Evolutionary conservation across 1,140 invertebrate species (phyloP).

Genomic region (Calliopsis andreniformis): DNA sequence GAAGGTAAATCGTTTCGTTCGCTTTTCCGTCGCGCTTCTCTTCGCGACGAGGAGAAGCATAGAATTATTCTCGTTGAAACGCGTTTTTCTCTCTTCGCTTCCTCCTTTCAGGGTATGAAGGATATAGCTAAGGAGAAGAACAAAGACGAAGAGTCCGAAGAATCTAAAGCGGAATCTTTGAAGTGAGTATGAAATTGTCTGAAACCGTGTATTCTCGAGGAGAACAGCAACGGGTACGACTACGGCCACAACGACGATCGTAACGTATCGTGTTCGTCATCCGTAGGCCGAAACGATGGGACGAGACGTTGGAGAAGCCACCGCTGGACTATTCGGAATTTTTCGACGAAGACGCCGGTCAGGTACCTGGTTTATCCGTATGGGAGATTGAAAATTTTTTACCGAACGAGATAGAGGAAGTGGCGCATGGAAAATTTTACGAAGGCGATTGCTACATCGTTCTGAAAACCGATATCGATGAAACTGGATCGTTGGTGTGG

Average conservation of each 20-base stretch:
- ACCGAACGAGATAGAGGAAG: constrained; percentile 95
- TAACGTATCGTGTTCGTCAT: neutral
- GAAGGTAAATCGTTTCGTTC: constrained; percentile 83
- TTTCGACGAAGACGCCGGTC: constrained; percentile 98
- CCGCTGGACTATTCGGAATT: constrained; percentile 99
- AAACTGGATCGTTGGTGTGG: constrained; percentile 93
- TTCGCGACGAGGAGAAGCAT: neutral
- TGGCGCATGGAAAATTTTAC: constrained; percentile 98
- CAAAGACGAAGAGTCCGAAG: constrained; percentile 83
- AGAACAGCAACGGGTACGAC: too few species aligned
- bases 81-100: neutral
- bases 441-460: constrained; percentile 99
- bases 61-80: neutral
- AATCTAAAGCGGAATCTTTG: constrained; percentile 86
- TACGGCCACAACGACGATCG: neutral
- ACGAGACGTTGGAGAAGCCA: constrained; percentile 96
- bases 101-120: constrained; percentile 91
- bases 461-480: constrained; percentile 94
- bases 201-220: too few species aligned
- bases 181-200: constrained; percentile 82
- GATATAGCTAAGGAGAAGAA: constrained; percentile 96
- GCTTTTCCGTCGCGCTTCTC: neutral
- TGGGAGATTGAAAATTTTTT: constrained; percentile 99
- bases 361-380: constrained; percentile 92
- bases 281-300: constrained; percentile 92